Base-by-base conservation (phyloP, 2,888 invertebrate genomes). In the Ariolimax columbianus region DNA sequence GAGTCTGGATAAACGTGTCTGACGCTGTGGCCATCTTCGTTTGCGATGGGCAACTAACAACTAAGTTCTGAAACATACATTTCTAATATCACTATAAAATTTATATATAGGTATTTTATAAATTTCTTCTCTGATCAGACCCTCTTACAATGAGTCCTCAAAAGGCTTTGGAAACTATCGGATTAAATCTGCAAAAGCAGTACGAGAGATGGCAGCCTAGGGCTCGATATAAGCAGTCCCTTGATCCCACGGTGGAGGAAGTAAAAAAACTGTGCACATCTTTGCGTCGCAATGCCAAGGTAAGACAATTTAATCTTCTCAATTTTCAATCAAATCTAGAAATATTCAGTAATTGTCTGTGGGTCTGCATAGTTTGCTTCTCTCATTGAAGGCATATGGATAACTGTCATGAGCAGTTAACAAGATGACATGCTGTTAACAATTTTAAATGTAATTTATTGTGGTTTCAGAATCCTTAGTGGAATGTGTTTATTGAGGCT, bases 151-250 rank as follows among this genome's bases (percentile, higher is more conserved):
- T 97, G 94, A 97, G 97, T 79, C 97, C 98, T 17, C 96, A 96
- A 89, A 98, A 98, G 94, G 98, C 99, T 0, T 95, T 99, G 91
- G 98, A 99, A 94, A 96, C 96, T 80, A 98, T 99, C 87, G 99
- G 98, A 0, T 95, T 96, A 75, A 97, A 96, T 93, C 95, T 99
- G 84, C 99, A 99, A 88, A 96, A 97, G 91, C 99, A 99, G 93
- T 99, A 99, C 93, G 99, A 99, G 95, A 95, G 98, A 86, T 99
- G 99, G 99, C 99, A 99, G 94, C 99, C 99, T 14, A 95, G 99
- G 77, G 99, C 99, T 0, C 90, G 95, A 11, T 99, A 99, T 95
- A 99, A 99, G 95, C 97, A 98, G 94, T 97, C 97, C 73, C 95
- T 98, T 82, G 99, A 99, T 95, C 99, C 99, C 11, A 99, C 99